Conservation (phyloP, 2,888 invertebrate species). For the Oasisia sp. region DNA sequence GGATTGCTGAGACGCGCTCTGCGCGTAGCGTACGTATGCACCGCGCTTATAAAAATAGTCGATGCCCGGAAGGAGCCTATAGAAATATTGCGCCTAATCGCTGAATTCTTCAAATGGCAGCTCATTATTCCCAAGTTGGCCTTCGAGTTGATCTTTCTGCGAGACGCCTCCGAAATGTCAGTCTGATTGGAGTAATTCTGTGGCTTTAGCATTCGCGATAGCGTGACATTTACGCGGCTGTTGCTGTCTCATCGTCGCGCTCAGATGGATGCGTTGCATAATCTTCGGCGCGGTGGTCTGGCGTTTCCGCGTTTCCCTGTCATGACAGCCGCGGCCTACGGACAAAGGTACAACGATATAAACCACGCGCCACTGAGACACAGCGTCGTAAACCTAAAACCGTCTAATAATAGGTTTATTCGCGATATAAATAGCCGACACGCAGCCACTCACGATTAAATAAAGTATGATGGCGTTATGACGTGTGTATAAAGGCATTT, state of each 20-base stretch:
- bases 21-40: not conserved
- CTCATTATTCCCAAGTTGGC: constrained; percentile 13
- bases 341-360: not conserved
- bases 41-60: not conserved
- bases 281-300: not conserved
- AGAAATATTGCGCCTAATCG: not conserved
- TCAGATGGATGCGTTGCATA: not conserved
- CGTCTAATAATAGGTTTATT: not conserved
- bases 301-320: not conserved
- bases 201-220: not conserved
- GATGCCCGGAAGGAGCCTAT: constrained; percentile 5
- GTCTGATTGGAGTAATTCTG: not conserved
- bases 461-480: too few species aligned
- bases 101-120: constrained; percentile 3
- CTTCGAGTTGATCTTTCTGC: constrained; percentile 5
- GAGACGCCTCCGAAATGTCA: not conserved
- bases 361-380: not conserved
- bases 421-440: not conserved
- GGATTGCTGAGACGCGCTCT: not conserved
- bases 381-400: not conserved
- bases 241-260: not conserved
- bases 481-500: too few species aligned
- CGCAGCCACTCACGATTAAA: too few species aligned
- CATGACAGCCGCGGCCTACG: not conserved
- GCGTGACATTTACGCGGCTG: constrained; percentile 6